Evolutionary conservation across 2,797 vertebrate genomes (phyloP).

Genomic region (Channallabes apus): DNA sequence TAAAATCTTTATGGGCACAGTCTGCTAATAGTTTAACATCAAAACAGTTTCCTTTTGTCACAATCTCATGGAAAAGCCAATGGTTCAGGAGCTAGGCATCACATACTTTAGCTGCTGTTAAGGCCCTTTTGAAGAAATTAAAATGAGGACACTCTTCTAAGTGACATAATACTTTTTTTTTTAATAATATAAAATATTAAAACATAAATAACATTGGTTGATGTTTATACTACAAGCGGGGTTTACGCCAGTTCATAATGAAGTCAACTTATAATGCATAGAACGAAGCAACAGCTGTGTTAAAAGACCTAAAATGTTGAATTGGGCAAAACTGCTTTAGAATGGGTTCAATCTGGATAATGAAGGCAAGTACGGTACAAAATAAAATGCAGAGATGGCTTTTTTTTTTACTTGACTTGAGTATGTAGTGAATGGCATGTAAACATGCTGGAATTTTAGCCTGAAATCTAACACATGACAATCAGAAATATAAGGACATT

Average conservation of each 20-base stretch:
- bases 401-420: background rate
- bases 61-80: constrained; percentile 18
- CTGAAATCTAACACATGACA: constrained; percentile 12
- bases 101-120: constrained; percentile 23
- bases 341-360: background rate
- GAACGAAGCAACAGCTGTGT: background rate
- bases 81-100: constrained; percentile 32
- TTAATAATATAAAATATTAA: constrained; percentile 10
- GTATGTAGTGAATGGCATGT: constrained; percentile 26
- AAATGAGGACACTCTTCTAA: background rate
- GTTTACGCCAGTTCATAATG: background rate
- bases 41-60: constrained; percentile 6
- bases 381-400: constrained; percentile 7
- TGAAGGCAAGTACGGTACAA: constrained; percentile 26
- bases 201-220: constrained; percentile 22
- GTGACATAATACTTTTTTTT: constrained; percentile 9
- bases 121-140: background rate
- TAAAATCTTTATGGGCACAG: constrained; percentile 13
- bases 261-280: constrained; percentile 10
- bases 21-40: background rate
- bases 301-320: constrained; percentile 7
- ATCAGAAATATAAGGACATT: constrained; percentile 27
- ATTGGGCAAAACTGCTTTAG: background rate
- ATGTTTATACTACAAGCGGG: background rate
- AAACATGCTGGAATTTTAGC: constrained; percentile 25